A percentile compares a stretch with the other conserved stretches of the same genome.
Conservation (phyloP, 2,797 vertebrate genomes). For the Mormyrops boulengeri region DNA sequence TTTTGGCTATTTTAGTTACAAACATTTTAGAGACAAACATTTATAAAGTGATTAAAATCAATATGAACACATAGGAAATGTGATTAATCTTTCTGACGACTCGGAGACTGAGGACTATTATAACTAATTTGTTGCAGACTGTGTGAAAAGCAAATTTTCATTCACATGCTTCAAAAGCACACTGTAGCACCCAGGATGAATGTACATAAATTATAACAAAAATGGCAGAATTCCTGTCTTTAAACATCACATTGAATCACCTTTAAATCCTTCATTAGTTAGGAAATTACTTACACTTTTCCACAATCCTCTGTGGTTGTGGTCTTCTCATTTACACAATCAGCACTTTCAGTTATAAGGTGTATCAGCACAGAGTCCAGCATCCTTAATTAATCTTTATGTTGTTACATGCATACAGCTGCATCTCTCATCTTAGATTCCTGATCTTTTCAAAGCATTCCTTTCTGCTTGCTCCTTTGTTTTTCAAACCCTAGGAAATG, state of each 20-base stretch:
- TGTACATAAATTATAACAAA: background rate
- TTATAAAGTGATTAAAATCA: background rate
- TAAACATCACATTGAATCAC: background rate
- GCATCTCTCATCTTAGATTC: background rate
- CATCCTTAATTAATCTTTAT: background rate
- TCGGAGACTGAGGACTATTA: background rate
- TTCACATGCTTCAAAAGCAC: background rate
- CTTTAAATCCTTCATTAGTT: background rate
- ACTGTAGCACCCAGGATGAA: background rate
- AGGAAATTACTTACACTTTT: background rate
- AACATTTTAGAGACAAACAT: background rate
- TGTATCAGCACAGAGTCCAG: background rate
- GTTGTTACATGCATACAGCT: background rate
- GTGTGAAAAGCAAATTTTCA: background rate
- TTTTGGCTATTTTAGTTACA: background rate
- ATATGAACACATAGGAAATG: background rate
- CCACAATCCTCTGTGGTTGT: background rate
- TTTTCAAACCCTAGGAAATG: background rate
- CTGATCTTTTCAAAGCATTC: background rate
- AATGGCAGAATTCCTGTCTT: background rate
- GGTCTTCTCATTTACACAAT: background rate
- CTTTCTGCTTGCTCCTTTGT: background rate
- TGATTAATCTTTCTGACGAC: background rate
- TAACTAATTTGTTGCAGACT: background rate
- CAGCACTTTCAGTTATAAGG: background rate